A percentile compares a stretch with the other conserved stretches of the same genome.
Conservation (phyloP, 2,113 vertebrate species). For the Plecotus auritus region DNA sequence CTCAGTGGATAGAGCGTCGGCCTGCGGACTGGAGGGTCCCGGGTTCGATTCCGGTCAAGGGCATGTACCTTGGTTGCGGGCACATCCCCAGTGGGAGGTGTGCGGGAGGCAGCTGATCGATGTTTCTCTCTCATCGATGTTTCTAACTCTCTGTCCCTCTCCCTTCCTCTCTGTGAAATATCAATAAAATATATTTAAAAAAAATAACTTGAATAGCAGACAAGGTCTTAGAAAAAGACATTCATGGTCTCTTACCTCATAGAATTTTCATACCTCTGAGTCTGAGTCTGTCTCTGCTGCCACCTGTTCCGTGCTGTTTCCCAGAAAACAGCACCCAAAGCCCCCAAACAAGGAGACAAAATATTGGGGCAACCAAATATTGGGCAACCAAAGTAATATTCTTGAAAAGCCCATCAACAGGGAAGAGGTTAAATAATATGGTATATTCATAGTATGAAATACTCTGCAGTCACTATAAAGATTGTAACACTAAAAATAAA, state of each 20-base stretch:
- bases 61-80: too few relatives aligned
- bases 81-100: too few relatives aligned
- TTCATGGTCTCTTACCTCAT: background rate
- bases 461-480: background rate
- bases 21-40: too few relatives aligned
- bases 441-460: background rate
- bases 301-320: background rate
- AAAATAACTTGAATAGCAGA: background rate
- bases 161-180: too few relatives aligned
- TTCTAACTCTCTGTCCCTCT: too few relatives aligned
- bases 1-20: too few relatives aligned
- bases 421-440: background rate
- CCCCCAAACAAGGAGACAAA: conserved; percentile 20
- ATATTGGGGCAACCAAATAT: background rate
- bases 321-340: conserved; percentile 4
- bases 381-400: background rate
- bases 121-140: too few relatives aligned
- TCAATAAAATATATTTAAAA: too few relatives aligned
- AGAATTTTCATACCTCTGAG: conserved; percentile 55
- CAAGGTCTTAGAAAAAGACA: background rate
- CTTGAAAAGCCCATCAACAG: background rate
- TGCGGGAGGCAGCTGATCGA: too few relatives aligned
- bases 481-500: background rate
- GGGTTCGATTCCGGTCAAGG: too few relatives aligned
- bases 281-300: background rate